These are phyloP conservation scores for Bombus balteatus DNA, from an alignment of 1,140 invertebrate species.

Conservation along the genomic window DNA sequence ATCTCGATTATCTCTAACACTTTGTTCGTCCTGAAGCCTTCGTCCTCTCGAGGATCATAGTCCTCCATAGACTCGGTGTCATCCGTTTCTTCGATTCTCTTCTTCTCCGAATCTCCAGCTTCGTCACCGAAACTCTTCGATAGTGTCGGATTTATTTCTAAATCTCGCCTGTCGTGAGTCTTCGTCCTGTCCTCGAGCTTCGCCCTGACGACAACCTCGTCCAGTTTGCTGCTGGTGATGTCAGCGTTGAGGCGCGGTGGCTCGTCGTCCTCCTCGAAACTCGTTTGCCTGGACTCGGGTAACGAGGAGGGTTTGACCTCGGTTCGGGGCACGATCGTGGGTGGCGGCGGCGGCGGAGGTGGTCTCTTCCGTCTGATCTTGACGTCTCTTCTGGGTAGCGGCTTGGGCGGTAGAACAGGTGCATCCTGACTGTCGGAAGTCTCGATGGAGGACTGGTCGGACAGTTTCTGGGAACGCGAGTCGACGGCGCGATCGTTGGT, in stretches of 20 bases:
- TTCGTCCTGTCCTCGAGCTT: background rate
- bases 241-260: background rate
- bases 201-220: background rate
- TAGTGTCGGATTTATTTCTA: too few relatives aligned
- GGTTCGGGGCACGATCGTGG: constrained; percentile 50
- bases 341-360: constrained; percentile 81
- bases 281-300: constrained; percentile 33
- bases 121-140: too few relatives aligned
- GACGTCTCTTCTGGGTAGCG: constrained; percentile 76
- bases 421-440: constrained; percentile 25
- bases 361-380: constrained; percentile 78
- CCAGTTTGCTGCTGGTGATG: background rate
- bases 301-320: constrained; percentile 42
- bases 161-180: background rate
- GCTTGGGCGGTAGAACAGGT: constrained; percentile 77
- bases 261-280: constrained; percentile 19
- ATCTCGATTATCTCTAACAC: constrained; percentile 74
- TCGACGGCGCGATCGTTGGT: constrained; percentile 16
- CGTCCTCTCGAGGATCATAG: background rate
- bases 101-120: background rate
- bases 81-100: constrained; percentile 13
- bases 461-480: constrained; percentile 8
- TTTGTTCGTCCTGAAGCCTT: constrained; percentile 63
- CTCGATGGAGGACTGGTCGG: constrained; percentile 3
- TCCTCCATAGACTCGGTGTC: constrained; percentile 17